These are phyloP conservation scores for Pseudomugil gertrudae DNA, from an alignment of 2,797 vertebrate species.

Conservation along the genomic window DNA sequence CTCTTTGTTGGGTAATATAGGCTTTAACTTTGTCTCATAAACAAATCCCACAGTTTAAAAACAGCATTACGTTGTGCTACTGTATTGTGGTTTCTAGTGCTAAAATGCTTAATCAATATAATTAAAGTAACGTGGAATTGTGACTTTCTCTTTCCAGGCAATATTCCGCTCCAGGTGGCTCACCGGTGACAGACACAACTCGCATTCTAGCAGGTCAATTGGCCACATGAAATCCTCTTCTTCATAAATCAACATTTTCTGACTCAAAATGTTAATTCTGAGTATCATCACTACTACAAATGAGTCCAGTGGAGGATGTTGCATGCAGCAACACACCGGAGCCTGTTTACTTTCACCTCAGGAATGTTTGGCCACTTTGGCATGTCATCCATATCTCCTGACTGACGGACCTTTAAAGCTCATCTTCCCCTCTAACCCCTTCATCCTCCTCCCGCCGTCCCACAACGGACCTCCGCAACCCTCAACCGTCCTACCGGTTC, in stretches of 20 bases:
- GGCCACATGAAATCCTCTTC: slow-evolving; percentile 40
- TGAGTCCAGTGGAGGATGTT: slow-evolving; percentile 18
- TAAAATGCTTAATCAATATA: background rate
- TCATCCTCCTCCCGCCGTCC: slow-evolving; percentile 9
- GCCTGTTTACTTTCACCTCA: slow-evolving; percentile 67
- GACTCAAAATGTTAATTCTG: background rate
- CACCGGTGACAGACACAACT: slow-evolving; percentile 9
- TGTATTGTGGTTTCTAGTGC: background rate
- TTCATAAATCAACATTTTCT: background rate
- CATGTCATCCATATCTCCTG: slow-evolving; percentile 48
- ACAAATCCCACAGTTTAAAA: background rate
- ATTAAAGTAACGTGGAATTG: background rate
- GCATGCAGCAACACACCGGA: slow-evolving; percentile 8
- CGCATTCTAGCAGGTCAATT: slow-evolving; percentile 32
- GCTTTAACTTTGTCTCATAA: slow-evolving; percentile 10
- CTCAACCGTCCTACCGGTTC: slow-evolving; percentile 8
- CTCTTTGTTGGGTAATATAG: background rate
- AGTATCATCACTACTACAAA: background rate
- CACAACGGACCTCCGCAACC: slow-evolving; percentile 31
- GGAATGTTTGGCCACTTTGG: slow-evolving; percentile 77
- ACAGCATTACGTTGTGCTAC: background rate
- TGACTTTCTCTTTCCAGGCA: background rate
- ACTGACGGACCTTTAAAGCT: slow-evolving; percentile 44
- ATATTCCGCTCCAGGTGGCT: slow-evolving; percentile 15
- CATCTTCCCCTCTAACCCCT: slow-evolving; percentile 5